Conservation (phyloP, 2,113 vertebrate species). For the Garra rufa region DNA sequence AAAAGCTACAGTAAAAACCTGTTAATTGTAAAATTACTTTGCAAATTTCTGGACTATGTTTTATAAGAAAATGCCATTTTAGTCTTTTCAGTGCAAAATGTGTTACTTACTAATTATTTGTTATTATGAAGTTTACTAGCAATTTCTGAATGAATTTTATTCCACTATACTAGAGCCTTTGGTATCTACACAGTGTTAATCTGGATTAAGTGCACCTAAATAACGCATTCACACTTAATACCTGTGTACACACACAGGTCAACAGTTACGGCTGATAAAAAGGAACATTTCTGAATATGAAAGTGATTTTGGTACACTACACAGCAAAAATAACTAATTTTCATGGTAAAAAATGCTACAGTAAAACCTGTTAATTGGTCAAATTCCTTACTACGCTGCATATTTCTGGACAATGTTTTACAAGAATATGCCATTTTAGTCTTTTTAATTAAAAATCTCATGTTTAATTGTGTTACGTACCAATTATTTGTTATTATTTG, state of each 20-base stretch:
- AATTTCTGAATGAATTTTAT: too few relatives aligned
- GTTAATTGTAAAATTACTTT: too few relatives aligned
- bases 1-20: not conserved
- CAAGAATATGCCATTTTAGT: too few relatives aligned
- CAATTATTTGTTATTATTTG: not conserved
- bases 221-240: not conserved
- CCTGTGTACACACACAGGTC: not conserved
- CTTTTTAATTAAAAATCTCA: too few relatives aligned
- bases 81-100: too few relatives aligned
- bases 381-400: too few relatives aligned
- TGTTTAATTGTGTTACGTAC: too few relatives aligned
- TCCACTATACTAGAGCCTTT: not conserved
- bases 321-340: not conserved
- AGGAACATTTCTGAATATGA: not conserved
- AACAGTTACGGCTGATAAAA: not conserved
- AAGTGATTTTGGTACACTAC: not conserved
- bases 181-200: not conserved
- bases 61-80: too few relatives aligned
- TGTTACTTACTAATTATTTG: not conserved
- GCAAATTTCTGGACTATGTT: too few relatives aligned
- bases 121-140: not conserved
- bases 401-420: too few relatives aligned
- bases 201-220: conserved; percentile 15
- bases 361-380: too few relatives aligned
- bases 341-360: not conserved